Base-by-base conservation (phyloP, 2,888 invertebrate genomes). In the Amphipyra tragopoginis region DNA sequence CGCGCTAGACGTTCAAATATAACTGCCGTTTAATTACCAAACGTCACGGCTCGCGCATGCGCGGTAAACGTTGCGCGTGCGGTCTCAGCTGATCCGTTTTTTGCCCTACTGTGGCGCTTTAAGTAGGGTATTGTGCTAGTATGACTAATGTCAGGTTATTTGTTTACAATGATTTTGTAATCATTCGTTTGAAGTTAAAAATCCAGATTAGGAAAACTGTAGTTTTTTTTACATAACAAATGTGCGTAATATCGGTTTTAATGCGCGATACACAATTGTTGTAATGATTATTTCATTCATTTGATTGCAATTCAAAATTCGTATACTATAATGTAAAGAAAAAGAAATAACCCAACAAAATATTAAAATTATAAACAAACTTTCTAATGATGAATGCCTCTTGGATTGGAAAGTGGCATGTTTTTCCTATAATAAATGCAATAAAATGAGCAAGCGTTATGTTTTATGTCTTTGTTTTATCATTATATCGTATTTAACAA, bases 21-120 rank as follows among this genome's bases (percentile, higher is more conserved):
- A 80, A 70, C 72, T 70, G 76, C 71, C 71, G 77, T 82, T 79
- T 66, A 75, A 79, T 81, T 72, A 75, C 57, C 71, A 42, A 59
- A 70, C 56, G 87, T 89, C 86, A 88, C 87, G 89, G 82, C 79
- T 81, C 75, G 79, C 84, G 86, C 85, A 75, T 77, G 75, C 81
- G 77, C 79, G 63, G 57, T 75, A 66, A 52, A 63, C 65, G 73
- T 63, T 80, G 84, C 86, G 90, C 90, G 83, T 83, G 84, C 86
- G 89, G 62, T 69, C 74, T 72, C 89, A 87, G 86, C 85, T 89
- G 87, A 86, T 86, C 71, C 81, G 57, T 53, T 73, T 73, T 63
- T 76, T 80, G 69, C 52, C 56, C 62, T 54, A 60, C 45, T 53
- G 21, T 57, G 34, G 51, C 29, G 48, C 47, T n/a, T 56, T 52